Percentiles rank a stretch among this genome's conserved stretches.
Evolutionary conservation across 2,797 vertebrate genomes (phyloP).

Genomic region (Eospalax fontanierii): DNA sequence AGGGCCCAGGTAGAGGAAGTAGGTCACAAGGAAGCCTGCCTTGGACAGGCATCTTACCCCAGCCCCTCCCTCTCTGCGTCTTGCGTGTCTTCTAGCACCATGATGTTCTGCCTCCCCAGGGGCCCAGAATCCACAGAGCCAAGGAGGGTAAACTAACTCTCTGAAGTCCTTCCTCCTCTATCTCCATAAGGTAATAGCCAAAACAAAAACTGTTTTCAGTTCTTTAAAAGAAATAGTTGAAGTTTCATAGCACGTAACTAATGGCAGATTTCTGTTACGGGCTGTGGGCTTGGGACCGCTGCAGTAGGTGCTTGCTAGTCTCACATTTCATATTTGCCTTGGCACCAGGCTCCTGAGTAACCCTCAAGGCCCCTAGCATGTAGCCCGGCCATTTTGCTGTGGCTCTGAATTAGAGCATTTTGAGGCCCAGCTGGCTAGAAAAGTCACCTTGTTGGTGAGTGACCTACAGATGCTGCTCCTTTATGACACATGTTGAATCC

Average conservation of each 20-base stretch:
- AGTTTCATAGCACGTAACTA: not conserved
- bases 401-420: constrained; percentile 16
- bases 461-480: rapidly evolving
- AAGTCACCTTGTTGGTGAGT: constrained; percentile 8
- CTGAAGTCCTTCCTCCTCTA: not conserved
- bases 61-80: not conserved
- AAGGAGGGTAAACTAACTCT: not conserved
- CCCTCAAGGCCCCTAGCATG: not conserved
- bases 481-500: not conserved
- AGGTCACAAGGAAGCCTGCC: not conserved
- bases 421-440: not conserved
- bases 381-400: not conserved
- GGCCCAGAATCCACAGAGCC: not conserved
- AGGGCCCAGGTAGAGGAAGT: not conserved
- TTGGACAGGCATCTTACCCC: not conserved
- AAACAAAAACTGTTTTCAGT: not conserved
- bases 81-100: too few species aligned
- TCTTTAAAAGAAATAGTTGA: not conserved
- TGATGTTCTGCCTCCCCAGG: not conserved
- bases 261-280: not conserved
- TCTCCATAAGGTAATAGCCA: not conserved
- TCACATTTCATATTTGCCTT: not conserved
- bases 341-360: not conserved
- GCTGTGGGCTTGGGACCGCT: not conserved
- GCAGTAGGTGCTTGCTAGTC: not conserved